Evolutionary conservation across 1,140 invertebrate species (phyloP).

Genomic region (Neodiprion pinetum): DNA sequence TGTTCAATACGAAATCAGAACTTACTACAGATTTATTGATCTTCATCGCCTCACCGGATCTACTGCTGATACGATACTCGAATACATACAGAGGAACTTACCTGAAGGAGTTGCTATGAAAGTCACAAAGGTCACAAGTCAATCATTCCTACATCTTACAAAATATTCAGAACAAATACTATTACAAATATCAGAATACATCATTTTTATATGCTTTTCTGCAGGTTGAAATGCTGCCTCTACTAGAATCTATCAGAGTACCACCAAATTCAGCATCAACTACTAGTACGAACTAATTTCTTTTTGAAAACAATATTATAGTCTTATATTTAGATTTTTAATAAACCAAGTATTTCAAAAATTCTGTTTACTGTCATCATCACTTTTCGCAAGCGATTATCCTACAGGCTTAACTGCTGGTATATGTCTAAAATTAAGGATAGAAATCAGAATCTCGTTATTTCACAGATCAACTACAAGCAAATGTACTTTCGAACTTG

Average conservation of each 20-base stretch:
- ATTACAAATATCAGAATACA: slow-evolving; percentile 15
- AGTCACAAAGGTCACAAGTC: slow-evolving; percentile 78
- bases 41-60: slow-evolving; percentile 89
- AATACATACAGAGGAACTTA: slow-evolving; percentile 96
- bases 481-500: no score
- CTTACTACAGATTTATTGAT: slow-evolving; percentile 87
- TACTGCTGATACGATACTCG: slow-evolving; percentile 93
- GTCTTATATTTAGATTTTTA: not conserved
- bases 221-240: slow-evolving; percentile 23
- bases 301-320: not conserved
- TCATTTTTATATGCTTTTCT: slow-evolving; percentile 6
- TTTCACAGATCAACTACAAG: no score
- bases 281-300: not conserved
- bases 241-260: slow-evolving; percentile 38
- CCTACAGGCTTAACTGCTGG: no score
- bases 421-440: no score
- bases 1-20: slow-evolving; percentile 96
- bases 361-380: not conserved
- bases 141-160: slow-evolving; percentile 25
- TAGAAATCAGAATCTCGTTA: no score
- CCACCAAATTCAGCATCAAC: slow-evolving; percentile 21
- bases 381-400: no score
- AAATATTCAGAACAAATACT: slow-evolving; percentile 22
- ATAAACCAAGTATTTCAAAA: not conserved
- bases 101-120: slow-evolving; percentile 97